Conservation (phyloP, 2,113 vertebrate genomes). For the Chamaea fasciata region DNA sequence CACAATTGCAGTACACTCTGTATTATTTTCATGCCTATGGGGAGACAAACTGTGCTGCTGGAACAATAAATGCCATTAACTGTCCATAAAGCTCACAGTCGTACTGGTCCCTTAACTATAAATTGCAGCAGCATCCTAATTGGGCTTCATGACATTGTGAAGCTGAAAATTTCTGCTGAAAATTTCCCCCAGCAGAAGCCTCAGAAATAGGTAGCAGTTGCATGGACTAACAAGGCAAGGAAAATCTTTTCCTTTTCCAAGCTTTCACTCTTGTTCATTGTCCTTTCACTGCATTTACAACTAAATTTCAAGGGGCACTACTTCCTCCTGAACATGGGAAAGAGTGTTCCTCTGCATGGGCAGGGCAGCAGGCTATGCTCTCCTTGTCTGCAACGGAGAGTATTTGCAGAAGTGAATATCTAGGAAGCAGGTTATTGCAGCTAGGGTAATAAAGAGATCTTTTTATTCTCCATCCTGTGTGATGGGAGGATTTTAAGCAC, state of each 20-base stretch:
- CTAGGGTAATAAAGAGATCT: background rate
- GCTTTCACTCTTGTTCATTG: background rate
- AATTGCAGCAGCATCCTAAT: background rate
- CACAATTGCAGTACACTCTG: background rate
- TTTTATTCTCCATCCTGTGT: background rate
- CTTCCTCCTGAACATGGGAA: background rate
- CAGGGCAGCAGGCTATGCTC: background rate
- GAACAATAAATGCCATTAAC: background rate
- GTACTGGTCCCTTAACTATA: background rate
- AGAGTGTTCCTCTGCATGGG: background rate
- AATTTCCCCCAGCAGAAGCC: background rate
- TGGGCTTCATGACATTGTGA: background rate
- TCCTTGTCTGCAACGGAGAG: background rate
- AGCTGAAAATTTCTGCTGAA: background rate
- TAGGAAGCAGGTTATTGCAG: background rate
- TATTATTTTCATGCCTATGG: background rate
- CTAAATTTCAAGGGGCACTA: background rate
- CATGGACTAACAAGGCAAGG: background rate
- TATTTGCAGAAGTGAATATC: background rate
- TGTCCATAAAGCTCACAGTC: background rate
- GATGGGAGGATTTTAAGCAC: background rate
- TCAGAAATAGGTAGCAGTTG: background rate
- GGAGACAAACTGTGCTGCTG: background rate
- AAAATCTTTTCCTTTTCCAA: background rate
- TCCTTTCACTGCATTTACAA: background rate